Evolutionary conservation across 2,113 vertebrate species (phyloP), one percentile per base, ranked within the genome.

Genomic region (Chitala chitala): DNA sequence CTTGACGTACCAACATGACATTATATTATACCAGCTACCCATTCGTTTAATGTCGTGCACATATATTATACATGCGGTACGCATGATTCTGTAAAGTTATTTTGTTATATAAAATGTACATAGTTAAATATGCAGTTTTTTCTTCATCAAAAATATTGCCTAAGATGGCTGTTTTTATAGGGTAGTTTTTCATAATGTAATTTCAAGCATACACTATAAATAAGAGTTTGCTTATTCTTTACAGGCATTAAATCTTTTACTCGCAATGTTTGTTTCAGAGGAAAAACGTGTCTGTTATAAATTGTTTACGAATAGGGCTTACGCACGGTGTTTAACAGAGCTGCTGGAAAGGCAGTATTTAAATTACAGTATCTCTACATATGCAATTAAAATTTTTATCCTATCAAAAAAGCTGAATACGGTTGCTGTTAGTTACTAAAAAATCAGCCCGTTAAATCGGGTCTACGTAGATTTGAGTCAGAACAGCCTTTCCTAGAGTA

Each of bases 231-330:
- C 24, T 56, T 7, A 56, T 5, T n/a, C 24, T 26, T 51, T 29
- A 2, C 15, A 26, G 66, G 26, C 26, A 31, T 69, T 69, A 50
- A 48, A 50, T 50, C 8, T 69, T 65, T 48, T 29, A 13, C 50
- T 50, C 44, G 46, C 29, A 69, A 69, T 50, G 66, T 20, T 17
- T 3, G 66, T 26, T 10, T 10, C 17, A 40, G 22, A 51, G 20
- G 22, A 48, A 9, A 24, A 20, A 46, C 33, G 66, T 33, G 2
- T 1, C 15, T 29, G 46, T 22, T 51, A 29, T 51, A 20, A 69
- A 69, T 69, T 50, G 51, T 69, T 69, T 69, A 69, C 3, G 24
- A 69, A 15, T 51, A 10, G 20, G 17, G 48, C 26, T 51, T 69
- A 51, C 17, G 13, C 33, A 69, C 33, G 26, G 26, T 22, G 24